These are phyloP conservation scores for Ammodytes dubius DNA, from an alignment of 2,113 vertebrate species.

Conservation along the genomic window DNA sequence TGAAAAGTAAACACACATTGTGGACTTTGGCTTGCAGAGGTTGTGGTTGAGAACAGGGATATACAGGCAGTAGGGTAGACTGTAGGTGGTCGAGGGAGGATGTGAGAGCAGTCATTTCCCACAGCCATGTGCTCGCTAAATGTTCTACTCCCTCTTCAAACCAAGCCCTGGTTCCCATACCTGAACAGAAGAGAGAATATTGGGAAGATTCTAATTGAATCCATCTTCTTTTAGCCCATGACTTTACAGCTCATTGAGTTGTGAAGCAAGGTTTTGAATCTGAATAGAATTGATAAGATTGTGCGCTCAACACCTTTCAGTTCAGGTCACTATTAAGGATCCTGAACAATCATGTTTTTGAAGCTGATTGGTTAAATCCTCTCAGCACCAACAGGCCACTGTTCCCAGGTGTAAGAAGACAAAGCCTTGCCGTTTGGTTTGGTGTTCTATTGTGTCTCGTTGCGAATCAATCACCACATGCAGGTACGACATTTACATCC, in stretches of 20 bases:
- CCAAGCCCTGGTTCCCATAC: constrained; percentile 41
- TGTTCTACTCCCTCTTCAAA: constrained; percentile 54
- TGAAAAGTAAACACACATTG: constrained; percentile 66
- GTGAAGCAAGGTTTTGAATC: background rate
- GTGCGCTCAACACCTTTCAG: background rate
- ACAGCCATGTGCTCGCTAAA: constrained; percentile 73
- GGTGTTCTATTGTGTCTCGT: constrained; percentile 63
- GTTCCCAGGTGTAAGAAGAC: constrained; percentile 40
- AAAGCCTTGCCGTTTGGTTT: constrained; percentile 37
- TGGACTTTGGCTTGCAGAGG: constrained; percentile 83
- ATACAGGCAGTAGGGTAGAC: constrained; percentile 49
- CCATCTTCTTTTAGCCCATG: constrained; percentile 11
- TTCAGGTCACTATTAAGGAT: background rate
- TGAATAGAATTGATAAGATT: constrained; percentile 11
- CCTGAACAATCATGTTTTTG: background rate
- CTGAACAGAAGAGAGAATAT: constrained; percentile 6
- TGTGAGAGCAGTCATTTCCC: constrained; percentile 19
- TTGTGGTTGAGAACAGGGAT: constrained; percentile 48
- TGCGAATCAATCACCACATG: constrained; percentile 77
- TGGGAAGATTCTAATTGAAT: background rate
- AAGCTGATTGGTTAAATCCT: constrained; percentile 1
- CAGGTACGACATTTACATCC: constrained; percentile 74
- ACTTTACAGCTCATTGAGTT: background rate
- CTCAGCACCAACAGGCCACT: constrained; percentile 2
- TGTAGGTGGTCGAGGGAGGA: constrained; percentile 36